Base-by-base conservation (phyloP, 2,888 invertebrate species). In the Spodoptera picta region DNA sequence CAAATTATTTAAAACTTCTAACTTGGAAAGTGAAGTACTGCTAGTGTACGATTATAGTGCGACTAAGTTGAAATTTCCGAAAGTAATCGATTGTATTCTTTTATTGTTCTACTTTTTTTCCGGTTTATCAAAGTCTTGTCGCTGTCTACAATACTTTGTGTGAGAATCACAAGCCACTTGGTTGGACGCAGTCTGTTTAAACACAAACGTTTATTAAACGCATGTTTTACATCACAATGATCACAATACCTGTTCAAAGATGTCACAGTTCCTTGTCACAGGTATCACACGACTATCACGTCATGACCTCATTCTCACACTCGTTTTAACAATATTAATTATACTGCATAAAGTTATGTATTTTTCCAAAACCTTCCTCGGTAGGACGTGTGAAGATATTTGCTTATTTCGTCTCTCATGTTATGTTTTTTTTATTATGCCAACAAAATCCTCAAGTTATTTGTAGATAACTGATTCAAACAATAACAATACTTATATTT, bases 221-320 rank as follows among this genome's bases (percentile, higher is more conserved):
- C 71, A 66, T 69, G 73, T 77, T 84, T 85, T 73, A 69, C 83
- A 83, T 83, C 60, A 84, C 80, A 86, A 85, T 80, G 60, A 83
- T 83, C 60, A 84, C 80, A 86, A 85, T 80, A 61, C 53, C 41
- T 57, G 24, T 57, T 60, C 57, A 61, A 65, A 77, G 56, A 69
- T 75, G 77, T 75, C 77, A 71, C 75, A 76, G 62, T 75, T 78
- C 68, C 70, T 73, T 75, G 66, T 66, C 60, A 70, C 65, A 74
- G 69, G 66, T 63, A 77, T 75, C 69, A 52, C 56, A 51, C 52
- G 49, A 51, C 12, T 11, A 71, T 69, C 62, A 55, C 56, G 62
- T 65, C 64, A 66, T 52, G 19, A 46, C 24, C 49, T 46, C 51
- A 64, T 65, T 67, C 60, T 57, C 50, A 75, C 57, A 57, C 55